Conservation (phyloP, 2,888 invertebrate species). For the Cartodere bifasciata region DNA sequence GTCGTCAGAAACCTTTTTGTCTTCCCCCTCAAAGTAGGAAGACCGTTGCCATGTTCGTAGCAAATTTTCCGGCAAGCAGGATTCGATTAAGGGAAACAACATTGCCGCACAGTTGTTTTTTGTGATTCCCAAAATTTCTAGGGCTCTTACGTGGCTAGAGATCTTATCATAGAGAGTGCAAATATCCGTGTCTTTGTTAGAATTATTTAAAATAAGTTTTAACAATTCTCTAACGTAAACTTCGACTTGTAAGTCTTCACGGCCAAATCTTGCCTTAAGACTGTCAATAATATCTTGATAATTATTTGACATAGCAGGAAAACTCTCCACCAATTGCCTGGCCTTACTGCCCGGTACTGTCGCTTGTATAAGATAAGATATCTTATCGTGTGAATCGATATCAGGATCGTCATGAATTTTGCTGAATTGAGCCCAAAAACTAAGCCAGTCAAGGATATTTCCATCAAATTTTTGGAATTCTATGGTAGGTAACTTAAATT, state of each 20-base stretch:
- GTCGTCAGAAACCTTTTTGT: too few species aligned
- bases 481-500: constrained; percentile 5
- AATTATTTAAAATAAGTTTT: constrained; percentile 19
- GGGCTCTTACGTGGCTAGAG: constrained; percentile 21
- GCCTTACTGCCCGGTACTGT: constrained; percentile 3
- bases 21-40: neutral
- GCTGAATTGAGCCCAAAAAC: constrained; percentile 4
- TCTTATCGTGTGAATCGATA: constrained; percentile 3
- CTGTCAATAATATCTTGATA: too few species aligned
- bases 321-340: constrained; percentile 4
- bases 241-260: constrained; percentile 22
- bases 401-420: constrained; percentile 3
- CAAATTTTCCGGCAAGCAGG: constrained; percentile 20
- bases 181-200: constrained; percentile 12
- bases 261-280: too few species aligned
- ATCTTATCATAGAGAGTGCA: constrained; percentile 19
- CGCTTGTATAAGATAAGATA: constrained; percentile 4
- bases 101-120: constrained; percentile 21
- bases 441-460: constrained; percentile 2
- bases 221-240: constrained; percentile 23
- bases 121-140: constrained; percentile 20
- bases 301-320: too few species aligned
- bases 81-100: constrained; percentile 24
- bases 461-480: constrained; percentile 3
- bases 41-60: constrained; percentile 19